Percentiles rank a stretch among this genome's conserved stretches.
These are phyloP conservation scores for Pristionchus exspectatus DNA, from an alignment of 2,888 invertebrate genomes.

Conservation along the genomic window DNA sequence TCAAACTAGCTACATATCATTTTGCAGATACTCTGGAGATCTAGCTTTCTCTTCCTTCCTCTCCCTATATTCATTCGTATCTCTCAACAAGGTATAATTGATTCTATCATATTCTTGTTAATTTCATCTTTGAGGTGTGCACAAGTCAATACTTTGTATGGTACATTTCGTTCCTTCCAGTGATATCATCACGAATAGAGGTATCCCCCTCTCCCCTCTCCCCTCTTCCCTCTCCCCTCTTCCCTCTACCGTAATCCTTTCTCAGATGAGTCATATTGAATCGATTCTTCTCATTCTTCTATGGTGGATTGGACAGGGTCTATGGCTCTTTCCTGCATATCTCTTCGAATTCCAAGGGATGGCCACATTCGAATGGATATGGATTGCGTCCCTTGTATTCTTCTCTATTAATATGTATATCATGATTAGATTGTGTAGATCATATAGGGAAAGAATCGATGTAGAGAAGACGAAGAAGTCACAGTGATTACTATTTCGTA, in stretches of 20 bases:
- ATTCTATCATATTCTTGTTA: background rate
- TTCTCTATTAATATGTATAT: constrained; percentile 87
- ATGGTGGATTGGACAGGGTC: constrained; percentile 85
- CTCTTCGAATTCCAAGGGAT: constrained; percentile 90
- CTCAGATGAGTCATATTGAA: constrained; percentile 64
- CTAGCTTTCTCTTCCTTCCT: constrained; percentile 90
- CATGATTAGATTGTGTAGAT: constrained; percentile 13
- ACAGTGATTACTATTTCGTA: background rate
- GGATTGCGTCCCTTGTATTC: constrained; percentile 89
- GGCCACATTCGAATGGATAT: constrained; percentile 90
- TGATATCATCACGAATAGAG: constrained; percentile 81
- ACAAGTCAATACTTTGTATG: constrained; percentile 97
- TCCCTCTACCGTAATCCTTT: background rate
- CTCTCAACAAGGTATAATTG: constrained; percentile 86
- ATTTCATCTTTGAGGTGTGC: constrained; percentile 84
- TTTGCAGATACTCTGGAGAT: constrained; percentile 80
- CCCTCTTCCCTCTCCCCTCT: background rate
- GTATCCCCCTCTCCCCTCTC: constrained; percentile 56
- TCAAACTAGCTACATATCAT: background rate
- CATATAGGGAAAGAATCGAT: background rate
- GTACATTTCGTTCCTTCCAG: constrained; percentile 92
- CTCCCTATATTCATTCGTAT: constrained; percentile 91
- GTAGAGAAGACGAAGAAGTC: background rate
- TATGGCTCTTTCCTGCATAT: constrained; percentile 94
- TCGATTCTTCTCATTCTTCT: constrained; percentile 80